A percentile compares a stretch with the other conserved stretches of the same genome.
These are phyloP conservation scores for Hyppa rectilinea DNA, from an alignment of 2,888 invertebrate species.

Conservation along the genomic window DNA sequence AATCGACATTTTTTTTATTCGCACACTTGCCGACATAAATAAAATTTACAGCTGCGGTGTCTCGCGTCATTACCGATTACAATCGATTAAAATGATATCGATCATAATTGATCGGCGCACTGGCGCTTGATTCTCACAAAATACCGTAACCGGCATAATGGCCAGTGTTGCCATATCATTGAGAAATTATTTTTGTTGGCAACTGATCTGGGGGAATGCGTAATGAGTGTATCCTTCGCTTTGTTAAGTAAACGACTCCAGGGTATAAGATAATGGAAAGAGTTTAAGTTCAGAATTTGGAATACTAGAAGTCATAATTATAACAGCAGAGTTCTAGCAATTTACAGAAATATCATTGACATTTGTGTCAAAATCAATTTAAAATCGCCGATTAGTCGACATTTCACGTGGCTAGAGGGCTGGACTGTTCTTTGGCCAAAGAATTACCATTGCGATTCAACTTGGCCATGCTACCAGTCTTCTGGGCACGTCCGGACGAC, in stretches of 20 bases:
- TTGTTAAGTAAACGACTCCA: slow-evolving; percentile 21
- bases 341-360: too few relatives aligned
- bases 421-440: too few relatives aligned
- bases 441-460: too few relatives aligned
- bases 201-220: slow-evolving; percentile 47
- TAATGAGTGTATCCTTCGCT: slow-evolving; percentile 47
- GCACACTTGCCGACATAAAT: slow-evolving; percentile 61
- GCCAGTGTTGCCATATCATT: slow-evolving; percentile 60
- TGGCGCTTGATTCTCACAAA: slow-evolving; percentile 75
- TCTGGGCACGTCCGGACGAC: too few relatives aligned
- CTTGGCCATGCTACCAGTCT: too few relatives aligned
- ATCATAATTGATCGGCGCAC: slow-evolving; percentile 84
- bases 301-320: background rate
- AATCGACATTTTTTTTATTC: slow-evolving; percentile 31
- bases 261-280: background rate
- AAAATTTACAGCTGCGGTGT: slow-evolving; percentile 81
- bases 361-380: too few relatives aligned
- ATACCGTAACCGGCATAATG: slow-evolving; percentile 63
- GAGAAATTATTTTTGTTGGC: slow-evolving; percentile 48
- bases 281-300: background rate
- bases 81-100: slow-evolving; percentile 84
- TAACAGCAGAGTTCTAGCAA: too few relatives aligned
- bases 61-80: slow-evolving; percentile 86
- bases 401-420: too few relatives aligned
- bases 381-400: too few relatives aligned